Evolutionary conservation across 2,888 invertebrate species (phyloP), one percentile per base, ranked within the genome.

Genomic region (Ashinkailepas kermadecensis): DNA sequence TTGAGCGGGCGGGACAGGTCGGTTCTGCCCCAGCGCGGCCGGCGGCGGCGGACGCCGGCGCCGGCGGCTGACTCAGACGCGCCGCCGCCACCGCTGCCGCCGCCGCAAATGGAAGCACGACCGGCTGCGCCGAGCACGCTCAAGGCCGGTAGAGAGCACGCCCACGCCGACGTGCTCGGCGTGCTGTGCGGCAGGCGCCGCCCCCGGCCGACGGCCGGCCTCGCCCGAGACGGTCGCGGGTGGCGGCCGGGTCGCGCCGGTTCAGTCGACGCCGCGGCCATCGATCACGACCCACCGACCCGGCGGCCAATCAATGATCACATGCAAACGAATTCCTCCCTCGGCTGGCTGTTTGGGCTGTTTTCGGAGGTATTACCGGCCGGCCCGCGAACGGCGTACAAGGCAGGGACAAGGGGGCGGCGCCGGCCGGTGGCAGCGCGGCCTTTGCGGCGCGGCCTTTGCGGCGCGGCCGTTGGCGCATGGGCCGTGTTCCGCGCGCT

Each of bases 11-110:
- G 70, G 70, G 15, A 15, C 70, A 8, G 70, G n/a, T 67, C 85
- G 59, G 85, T 86, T 21, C 85, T 4, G 70, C 25, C 70, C 39
- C 9, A 6, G 18, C 8, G 25, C 23, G 7, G 8, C 70, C n/a
- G 39, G 25, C 67, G 67, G 18, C 67, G 23, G 67, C 10, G 58
- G 58, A 13, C 58, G 58, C 10, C 13, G 58, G 58, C 58, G 58
- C 13, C 58, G 13, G 9, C 58, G 58, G 13, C 58, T 13, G 58
- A 58, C 58, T 13, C 58, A 13, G 58, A 3, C 25, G 15, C n/a
- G n/a, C 70, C n/a, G 11, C 15, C 15, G 70, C 21, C 7, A 8
- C 70, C 39, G 70, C 4, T 13, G 25, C 13, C 4, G 13, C 67
- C 13, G 25, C 67, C 67, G 23, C 67, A 67, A 25, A 67, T 13